Evolutionary conservation across 2,888 invertebrate genomes (phyloP).

Genomic region (Dione juno): DNA sequence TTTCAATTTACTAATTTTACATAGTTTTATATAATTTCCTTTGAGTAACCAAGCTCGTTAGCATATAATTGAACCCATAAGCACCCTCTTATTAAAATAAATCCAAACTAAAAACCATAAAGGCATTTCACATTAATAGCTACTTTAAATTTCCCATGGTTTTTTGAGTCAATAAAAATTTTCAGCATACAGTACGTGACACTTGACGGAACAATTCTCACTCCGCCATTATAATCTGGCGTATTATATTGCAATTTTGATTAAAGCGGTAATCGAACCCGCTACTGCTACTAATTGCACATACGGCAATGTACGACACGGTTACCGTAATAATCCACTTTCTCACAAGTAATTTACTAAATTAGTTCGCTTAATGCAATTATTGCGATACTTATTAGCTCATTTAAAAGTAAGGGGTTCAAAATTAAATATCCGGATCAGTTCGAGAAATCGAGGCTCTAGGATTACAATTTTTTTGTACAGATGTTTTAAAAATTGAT

Average conservation of each 20-base stretch:
- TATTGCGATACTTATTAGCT: background rate
- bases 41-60: no score
- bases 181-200: background rate
- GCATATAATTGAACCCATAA: no score
- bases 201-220: background rate
- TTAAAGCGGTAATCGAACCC: constrained; percentile 2
- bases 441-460: background rate
- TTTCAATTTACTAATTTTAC: no score
- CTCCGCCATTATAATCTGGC: background rate
- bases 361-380: background rate
- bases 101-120: no score
- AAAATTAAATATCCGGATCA: background rate
- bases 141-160: no score
- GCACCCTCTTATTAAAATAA: no score
- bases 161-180: background rate
- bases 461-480: no score
- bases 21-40: no score
- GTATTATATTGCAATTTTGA: constrained; percentile 1
- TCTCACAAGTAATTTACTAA: constrained; percentile 10
- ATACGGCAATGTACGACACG: background rate
- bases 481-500: no score
- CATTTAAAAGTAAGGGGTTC: background rate
- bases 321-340: background rate
- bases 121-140: no score
- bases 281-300: constrained; percentile 5